phyloP scores from a whole-genome alignment of 2,888 invertebrate genomes.

The Eucera pruinosa region DNA sequence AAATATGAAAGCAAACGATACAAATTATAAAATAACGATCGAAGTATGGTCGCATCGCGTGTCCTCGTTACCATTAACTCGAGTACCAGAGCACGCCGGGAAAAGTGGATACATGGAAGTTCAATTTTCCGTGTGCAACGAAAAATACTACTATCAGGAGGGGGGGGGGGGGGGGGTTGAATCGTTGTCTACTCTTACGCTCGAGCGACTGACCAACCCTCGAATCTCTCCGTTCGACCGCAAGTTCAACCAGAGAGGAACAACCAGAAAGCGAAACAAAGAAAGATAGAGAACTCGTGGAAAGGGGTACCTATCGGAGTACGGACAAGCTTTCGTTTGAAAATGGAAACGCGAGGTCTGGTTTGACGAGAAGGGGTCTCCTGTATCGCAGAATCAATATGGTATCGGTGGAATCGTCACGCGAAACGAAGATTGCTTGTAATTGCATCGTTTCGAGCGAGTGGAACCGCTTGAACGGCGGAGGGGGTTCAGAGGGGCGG shows the following conservation, averaged over 20 bases:
- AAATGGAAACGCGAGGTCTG: conserved; percentile 26
- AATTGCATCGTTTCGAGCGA: conserved; percentile 44
- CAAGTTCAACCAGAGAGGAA: not conserved
- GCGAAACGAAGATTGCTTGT: conserved; percentile 52
- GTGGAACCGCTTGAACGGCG: not conserved
- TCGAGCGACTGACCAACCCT: not conserved
- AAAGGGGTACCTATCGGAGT: too few species aligned
- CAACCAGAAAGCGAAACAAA: not conserved
- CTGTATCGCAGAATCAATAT: conserved; percentile 36
- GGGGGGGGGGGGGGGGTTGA: not conserved
- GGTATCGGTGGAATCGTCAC: conserved; percentile 39
- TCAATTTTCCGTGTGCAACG: conserved; percentile 42
- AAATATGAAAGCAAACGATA: conserved; percentile 1
- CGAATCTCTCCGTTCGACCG: conserved; percentile 4
- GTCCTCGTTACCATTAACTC: conserved; percentile 43
- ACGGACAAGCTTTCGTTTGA: too few species aligned
- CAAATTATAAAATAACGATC: conserved; percentile 51
- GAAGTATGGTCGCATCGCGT: not conserved
- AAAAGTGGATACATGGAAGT: conserved; percentile 51
- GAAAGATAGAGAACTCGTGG: not conserved
- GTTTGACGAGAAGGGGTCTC: not conserved
- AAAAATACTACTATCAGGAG: conserved; percentile 23
- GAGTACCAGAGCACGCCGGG: conserved; percentile 25
- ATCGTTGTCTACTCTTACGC: not conserved
- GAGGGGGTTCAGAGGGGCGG: not conserved